Percentiles rank a stretch among this genome's conserved stretches.
phyloP scores from a whole-genome alignment of 2,888 invertebrate species.

The Zygaena filipendulae region DNA sequence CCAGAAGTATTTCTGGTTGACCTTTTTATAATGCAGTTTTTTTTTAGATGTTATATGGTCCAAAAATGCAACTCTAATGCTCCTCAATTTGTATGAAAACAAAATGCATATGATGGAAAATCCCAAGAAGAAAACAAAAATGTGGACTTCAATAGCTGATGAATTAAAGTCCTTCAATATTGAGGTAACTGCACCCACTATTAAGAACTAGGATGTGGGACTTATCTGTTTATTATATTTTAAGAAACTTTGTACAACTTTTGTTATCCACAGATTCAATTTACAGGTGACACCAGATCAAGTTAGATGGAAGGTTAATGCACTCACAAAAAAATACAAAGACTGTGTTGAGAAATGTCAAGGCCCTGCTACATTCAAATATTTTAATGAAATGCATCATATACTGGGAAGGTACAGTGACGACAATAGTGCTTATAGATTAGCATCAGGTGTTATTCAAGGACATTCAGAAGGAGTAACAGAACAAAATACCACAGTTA shows the following conservation, averaged over 20 bases:
- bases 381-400: constrained; percentile 50
- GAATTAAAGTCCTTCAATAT: constrained; percentile 37
- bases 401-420: constrained; percentile 35
- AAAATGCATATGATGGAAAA: constrained; percentile 45
- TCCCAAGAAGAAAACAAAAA: constrained; percentile 48
- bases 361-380: constrained; percentile 32
- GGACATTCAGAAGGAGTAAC: constrained; percentile 23
- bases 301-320: constrained; percentile 48
- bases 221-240: neutral
- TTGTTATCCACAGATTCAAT: too few relatives aligned
- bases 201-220: too few relatives aligned
- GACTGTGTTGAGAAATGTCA: constrained; percentile 43
- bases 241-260: too few relatives aligned
- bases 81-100: constrained; percentile 40
- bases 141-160: constrained; percentile 45
- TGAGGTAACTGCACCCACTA: constrained; percentile 35
- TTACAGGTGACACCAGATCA: constrained; percentile 43
- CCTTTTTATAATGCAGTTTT: constrained; percentile 2
- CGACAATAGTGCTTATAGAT: constrained; percentile 30
- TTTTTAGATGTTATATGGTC: constrained; percentile 41
- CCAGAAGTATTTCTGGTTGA: too few relatives aligned
- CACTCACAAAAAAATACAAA: constrained; percentile 44
- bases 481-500: constrained; percentile 25
- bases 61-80: constrained; percentile 37
- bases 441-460: constrained; percentile 35